Evolutionary conservation across 2,888 invertebrate species (phyloP), one percentile per base, ranked within the genome.

Genomic region (Chromoteleia sp.): DNA sequence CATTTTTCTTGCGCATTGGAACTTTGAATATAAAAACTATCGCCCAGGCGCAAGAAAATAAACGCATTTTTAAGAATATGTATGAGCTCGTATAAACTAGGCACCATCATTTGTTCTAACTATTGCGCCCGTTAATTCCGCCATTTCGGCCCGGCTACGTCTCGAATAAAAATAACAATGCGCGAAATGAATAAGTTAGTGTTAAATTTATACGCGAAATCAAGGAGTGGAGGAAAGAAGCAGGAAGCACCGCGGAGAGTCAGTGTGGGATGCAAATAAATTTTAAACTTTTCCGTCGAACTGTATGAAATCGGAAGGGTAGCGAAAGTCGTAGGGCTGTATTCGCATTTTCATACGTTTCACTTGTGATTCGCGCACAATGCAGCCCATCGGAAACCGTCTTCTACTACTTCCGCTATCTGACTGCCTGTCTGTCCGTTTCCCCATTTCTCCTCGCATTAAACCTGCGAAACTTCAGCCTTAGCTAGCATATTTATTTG

Each of bases 311-410:
- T 82, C 78, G 82, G 71, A 70, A 81, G 84, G 82, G 80, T 78
- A 59, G 73, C 79, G 59, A 79, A 70, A 80, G 77, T 83, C 70
- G 81, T 45, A 77, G 70, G 80, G 71, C 50, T 63, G 80, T 75
- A 84, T 87, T 87, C 84, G 77, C 75, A 85, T 87, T 87, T 86
- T 88, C 83, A 81, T 85, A 82, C 83, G 85, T 86, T 87, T 87
- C 88, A 86, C 86, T 88, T 86, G 84, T 84, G 85, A 87, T 87
- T 86, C 84, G 80, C 81, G 83, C 83, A 89, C 88, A 89, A 89
- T 89, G 83, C 86, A 84, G 83, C 86, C 87, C 87, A 89, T 89
- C 89, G 89, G 88, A 89, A 88, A 84, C 85, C 81, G 87, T 86
- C 86, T 86, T 87, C 86, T 86, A 88, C 86, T 85, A 86, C 86